phyloP scores from a whole-genome alignment of 1,140 invertebrate genomes.

The Bombus pyrosoma region DNA sequence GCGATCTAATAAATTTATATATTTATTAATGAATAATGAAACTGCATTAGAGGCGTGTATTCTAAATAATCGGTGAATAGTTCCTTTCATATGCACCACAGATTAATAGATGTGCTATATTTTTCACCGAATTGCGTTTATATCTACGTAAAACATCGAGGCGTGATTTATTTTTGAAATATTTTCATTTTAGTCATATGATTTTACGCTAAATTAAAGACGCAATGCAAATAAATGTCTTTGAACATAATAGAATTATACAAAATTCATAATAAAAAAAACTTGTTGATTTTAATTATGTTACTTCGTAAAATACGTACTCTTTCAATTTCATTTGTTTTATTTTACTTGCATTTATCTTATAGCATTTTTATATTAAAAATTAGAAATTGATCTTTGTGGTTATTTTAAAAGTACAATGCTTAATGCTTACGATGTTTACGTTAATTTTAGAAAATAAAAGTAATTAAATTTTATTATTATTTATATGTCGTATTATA shows the following conservation, averaged over 20 bases:
- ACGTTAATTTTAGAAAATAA: conserved; percentile 24
- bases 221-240: conserved; percentile 10
- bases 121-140: not conserved
- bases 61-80: conserved; percentile 7
- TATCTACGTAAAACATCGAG: conserved; percentile 16
- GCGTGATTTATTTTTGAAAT: conserved; percentile 13
- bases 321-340: not conserved
- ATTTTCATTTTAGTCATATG: conserved; percentile 1
- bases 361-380: not conserved
- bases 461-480: conserved; percentile 4
- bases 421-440: conserved; percentile 42
- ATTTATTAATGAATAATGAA: conserved; percentile 18
- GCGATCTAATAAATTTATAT: conserved; percentile 1
- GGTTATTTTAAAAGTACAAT: not conserved
- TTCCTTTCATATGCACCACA: conserved; percentile 13
- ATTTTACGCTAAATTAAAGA: conserved; percentile 14
- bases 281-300: not conserved
- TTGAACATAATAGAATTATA: not conserved
- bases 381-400: not conserved
- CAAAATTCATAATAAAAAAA: not conserved
- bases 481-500: conserved; percentile 22
- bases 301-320: not conserved
- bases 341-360: not conserved
- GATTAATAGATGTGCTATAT: conserved; percentile 1
- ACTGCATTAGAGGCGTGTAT: not conserved